Evolutionary conservation across 2,113 vertebrate species (phyloP).

Genomic region (Thalassoma bifasciatum): DNA sequence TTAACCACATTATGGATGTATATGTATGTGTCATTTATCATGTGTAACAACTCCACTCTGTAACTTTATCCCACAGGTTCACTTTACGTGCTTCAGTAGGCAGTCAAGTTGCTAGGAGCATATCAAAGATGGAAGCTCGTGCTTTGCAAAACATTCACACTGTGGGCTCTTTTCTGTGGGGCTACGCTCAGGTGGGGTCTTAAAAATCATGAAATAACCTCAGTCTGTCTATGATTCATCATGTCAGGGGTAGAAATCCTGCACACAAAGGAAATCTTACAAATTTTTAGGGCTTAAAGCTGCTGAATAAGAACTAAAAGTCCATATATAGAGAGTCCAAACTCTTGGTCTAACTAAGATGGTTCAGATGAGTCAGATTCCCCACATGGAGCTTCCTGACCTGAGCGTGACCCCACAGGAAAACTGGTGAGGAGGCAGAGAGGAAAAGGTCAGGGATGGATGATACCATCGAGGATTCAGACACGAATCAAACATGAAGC

Average conservation of each 20-base stretch:
- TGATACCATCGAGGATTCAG: background rate
- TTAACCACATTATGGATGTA: conserved; percentile 69
- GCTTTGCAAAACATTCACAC: background rate
- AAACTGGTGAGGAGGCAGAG: background rate
- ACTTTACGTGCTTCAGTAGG: background rate
- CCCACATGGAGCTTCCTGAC: background rate
- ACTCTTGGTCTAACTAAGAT: background rate
- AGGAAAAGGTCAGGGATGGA: background rate
- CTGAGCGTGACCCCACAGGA: background rate
- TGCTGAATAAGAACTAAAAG: background rate
- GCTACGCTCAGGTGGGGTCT: background rate
- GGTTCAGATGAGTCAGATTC: no score
- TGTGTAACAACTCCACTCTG: conserved; percentile 16
- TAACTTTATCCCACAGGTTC: conserved; percentile 1
- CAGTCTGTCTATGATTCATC: no score
- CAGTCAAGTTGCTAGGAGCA: background rate
- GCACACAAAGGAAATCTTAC: background rate
- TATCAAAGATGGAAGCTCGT: background rate
- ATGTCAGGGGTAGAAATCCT: background rate
- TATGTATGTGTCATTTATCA: conserved; percentile 77
- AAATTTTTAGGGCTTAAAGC: background rate
- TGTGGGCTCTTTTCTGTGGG: background rate
- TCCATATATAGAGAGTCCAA: no score
- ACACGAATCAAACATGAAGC: background rate
- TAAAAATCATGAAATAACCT: background rate